Percentiles rank a stretch among this genome's conserved stretches.
phyloP scores from a whole-genome alignment of 2,888 invertebrate genomes.

The Lasioglossum morio region DNA sequence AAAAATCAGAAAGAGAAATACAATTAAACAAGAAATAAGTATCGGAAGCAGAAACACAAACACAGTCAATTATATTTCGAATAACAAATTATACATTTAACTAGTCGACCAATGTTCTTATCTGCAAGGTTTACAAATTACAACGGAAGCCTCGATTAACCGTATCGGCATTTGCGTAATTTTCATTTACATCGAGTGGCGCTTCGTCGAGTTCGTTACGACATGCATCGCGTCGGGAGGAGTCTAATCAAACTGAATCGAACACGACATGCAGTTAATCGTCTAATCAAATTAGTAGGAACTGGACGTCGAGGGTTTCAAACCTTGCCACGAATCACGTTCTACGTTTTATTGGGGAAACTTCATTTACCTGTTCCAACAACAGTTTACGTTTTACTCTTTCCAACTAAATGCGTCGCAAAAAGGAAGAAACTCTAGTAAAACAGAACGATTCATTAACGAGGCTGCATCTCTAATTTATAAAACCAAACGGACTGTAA shows the following conservation, averaged over 20 bases:
- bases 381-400: background rate
- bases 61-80: too few relatives aligned
- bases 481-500: background rate
- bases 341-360: conserved; percentile 42
- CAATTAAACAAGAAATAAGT: background rate
- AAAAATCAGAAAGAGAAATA: background rate
- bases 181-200: conserved; percentile 50
- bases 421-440: background rate
- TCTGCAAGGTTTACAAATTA: conserved; percentile 21
- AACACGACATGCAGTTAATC: conserved; percentile 63
- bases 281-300: conserved; percentile 67
- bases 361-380: conserved; percentile 13
- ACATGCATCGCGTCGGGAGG: conserved; percentile 47
- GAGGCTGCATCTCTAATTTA: background rate
- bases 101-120: background rate
- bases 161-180: conserved; percentile 65
- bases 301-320: conserved; percentile 51
- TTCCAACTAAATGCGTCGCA: background rate
- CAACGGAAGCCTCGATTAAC: conserved; percentile 26
- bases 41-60: background rate
- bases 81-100: background rate
- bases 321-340: conserved; percentile 52
- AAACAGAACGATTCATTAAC: background rate
- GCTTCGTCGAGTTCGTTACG: conserved; percentile 70
- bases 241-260: conserved; percentile 67